These are phyloP conservation scores for Ictidomys tridecemlineatus DNA, from an alignment of 2,113 vertebrate species.

Conservation along the genomic window DNA sequence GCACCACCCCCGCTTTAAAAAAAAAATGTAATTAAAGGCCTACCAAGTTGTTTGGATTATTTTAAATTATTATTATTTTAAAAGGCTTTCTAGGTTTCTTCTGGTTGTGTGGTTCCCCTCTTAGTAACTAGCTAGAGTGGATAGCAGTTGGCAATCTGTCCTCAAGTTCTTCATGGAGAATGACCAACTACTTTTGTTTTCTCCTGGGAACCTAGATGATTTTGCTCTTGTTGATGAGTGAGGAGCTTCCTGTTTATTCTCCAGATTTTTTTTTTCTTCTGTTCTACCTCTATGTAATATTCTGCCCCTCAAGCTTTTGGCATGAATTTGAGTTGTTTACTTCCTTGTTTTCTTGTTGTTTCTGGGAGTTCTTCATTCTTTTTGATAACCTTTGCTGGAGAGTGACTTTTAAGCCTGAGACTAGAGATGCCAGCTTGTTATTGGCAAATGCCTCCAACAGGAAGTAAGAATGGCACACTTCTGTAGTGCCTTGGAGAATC, in stretches of 20 bases:
- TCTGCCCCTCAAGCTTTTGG: constrained; percentile 8
- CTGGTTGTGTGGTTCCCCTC: not conserved
- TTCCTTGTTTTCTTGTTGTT: constrained; percentile 54
- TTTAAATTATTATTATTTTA: too few relatives aligned
- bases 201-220: not conserved
- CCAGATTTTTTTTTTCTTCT: too few relatives aligned
- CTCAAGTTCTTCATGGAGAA: not conserved
- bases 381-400: constrained; percentile 13
- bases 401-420: not conserved
- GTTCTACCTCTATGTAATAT: constrained; percentile 35
- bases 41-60: not conserved
- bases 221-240: not conserved
- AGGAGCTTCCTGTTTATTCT: constrained; percentile 44
- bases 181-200: not conserved
- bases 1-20: too few relatives aligned
- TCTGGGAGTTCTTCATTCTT: constrained; percentile 26
- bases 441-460: not conserved
- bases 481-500: not conserved
- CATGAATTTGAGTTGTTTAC: constrained; percentile 44
- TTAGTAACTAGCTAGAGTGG: not conserved
- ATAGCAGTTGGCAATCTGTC: not conserved
- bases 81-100: not conserved
- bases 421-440: not conserved
- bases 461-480: not conserved
- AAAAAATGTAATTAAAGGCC: too few relatives aligned